Evolutionary conservation across 1,140 invertebrate genomes (phyloP).

Genomic region (Neuroterus valhalla): DNA sequence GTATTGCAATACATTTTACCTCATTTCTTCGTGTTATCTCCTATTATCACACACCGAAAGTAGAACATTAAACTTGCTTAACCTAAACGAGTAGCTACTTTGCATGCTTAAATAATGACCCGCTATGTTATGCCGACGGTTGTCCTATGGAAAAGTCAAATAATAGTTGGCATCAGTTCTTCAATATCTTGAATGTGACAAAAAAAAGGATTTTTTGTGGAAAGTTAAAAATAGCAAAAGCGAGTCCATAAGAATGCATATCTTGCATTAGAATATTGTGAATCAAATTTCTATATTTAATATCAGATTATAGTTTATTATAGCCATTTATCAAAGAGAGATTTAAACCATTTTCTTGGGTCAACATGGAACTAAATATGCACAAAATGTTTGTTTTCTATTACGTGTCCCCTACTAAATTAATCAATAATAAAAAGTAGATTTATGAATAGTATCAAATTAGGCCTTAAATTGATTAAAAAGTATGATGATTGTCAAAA

Average conservation of each 20-base stretch:
- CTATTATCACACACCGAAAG: slow-evolving; percentile 14
- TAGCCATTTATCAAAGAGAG: too few species aligned
- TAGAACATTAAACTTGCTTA: slow-evolving; percentile 25
- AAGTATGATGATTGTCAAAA: too few species aligned
- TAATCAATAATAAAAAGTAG: too few species aligned
- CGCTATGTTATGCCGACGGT: slow-evolving; percentile 10
- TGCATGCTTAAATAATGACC: slow-evolving; percentile 29
- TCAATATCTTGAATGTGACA: background rate
- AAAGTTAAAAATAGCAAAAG: slow-evolving; percentile 14
- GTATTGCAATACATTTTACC: background rate
- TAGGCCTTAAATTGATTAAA: too few species aligned
- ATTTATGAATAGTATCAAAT: too few species aligned
- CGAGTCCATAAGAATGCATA: slow-evolving; percentile 32
- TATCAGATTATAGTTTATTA: too few species aligned
- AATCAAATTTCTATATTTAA: too few species aligned
- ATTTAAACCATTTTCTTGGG: too few species aligned
- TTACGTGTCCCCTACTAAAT: too few species aligned
- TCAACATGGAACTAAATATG: too few species aligned
- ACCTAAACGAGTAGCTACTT: slow-evolving; percentile 19
- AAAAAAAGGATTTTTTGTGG: background rate
- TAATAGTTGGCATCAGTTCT: background rate
- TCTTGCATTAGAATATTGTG: too few species aligned
- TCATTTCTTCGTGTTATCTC: slow-evolving; percentile 6
- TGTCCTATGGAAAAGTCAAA: background rate
- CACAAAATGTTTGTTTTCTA: too few species aligned